Evolutionary conservation across 1,140 invertebrate species (phyloP), one percentile per base, ranked within the genome.

Genomic region (Probaryconus sp.): DNA sequence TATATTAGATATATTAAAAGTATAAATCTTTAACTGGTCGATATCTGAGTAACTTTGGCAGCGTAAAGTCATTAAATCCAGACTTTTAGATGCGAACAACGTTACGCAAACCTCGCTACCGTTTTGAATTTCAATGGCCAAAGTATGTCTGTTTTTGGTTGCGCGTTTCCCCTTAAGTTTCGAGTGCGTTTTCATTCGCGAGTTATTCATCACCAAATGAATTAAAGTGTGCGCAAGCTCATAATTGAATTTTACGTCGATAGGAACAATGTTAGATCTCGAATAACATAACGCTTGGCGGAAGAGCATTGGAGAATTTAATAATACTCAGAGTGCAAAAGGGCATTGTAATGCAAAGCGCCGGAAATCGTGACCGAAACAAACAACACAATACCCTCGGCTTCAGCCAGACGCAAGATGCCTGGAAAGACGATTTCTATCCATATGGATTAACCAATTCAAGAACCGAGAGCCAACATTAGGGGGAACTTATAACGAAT

Each of bases 381-480:
- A 53, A 43, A 35, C 30, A 58, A 58, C 53, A 51, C 56, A 61
- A 61, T 70, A 55, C 55, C 40, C n/a, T n/a, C n/a, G n/a, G 21
- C 37, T 37, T 17, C 33, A 50, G 51, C 11, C 7, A 10, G 43
- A 31, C 13, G 31, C 14, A 16, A 50, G 47, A 60, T 69, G 14
- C 13, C 16, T 14, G 28, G 53, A 60, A 64, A 71, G 73, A 76
- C 63, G 71, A 76, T 74, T 33, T 68, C 51, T 47, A 73, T 71
- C 74, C 67, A 74, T 76, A 79, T 74, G 70, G 70, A 76, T 79
- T 64, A 79, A 76, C 70, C 65, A 71, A 75, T 73, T 78, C 53
- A 60, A 56, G 58, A 31, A 21, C 18, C 20, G 5, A 31, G 16
- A 17, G 33, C 26, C 3, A 20, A 47, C 40, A 21, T 26, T 50